phyloP scores from a whole-genome alignment of 2,797 vertebrate species.

The Gephyroberyx darwinii region DNA sequence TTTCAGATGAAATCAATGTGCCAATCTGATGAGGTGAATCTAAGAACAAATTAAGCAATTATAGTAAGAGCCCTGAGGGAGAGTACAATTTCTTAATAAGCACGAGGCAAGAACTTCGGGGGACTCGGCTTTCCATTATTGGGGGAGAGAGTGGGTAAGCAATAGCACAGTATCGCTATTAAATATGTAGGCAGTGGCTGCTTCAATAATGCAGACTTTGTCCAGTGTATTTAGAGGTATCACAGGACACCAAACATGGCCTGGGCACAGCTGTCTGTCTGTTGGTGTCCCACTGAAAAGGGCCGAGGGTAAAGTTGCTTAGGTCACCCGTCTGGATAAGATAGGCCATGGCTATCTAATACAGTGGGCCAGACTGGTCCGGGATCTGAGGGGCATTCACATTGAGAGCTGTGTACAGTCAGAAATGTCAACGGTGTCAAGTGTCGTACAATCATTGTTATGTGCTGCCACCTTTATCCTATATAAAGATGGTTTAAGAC shows the following conservation, averaged over 20 bases:
- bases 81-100: slow-evolving; percentile 23
- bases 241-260: slow-evolving; percentile 37
- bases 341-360: slow-evolving; percentile 32
- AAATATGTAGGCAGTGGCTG: slow-evolving; percentile 58
- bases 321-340: slow-evolving; percentile 38
- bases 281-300: slow-evolving; percentile 9
- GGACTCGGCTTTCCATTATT: slow-evolving; percentile 4
- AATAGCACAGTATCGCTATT: slow-evolving; percentile 51
- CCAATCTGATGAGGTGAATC: slow-evolving; percentile 23
- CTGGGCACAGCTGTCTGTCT: neutral
- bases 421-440: slow-evolving; percentile 2
- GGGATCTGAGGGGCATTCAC: neutral
- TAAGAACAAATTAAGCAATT: slow-evolving; percentile 20
- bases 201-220: slow-evolving; percentile 68
- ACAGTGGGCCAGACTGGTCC: slow-evolving; percentile 19
- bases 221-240: slow-evolving; percentile 33
- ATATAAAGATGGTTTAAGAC: too few species aligned
- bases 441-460: neutral
- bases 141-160: slow-evolving; percentile 33
- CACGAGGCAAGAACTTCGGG: slow-evolving; percentile 3
- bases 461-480: neutral
- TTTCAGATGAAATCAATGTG: slow-evolving; percentile 31
- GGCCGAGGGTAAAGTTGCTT: slow-evolving; percentile 29
- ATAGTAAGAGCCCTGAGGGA: slow-evolving; percentile 27
- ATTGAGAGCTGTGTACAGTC: neutral